Conservation (phyloP, 2,113 vertebrate species). For the Sceloporus tristichus region DNA sequence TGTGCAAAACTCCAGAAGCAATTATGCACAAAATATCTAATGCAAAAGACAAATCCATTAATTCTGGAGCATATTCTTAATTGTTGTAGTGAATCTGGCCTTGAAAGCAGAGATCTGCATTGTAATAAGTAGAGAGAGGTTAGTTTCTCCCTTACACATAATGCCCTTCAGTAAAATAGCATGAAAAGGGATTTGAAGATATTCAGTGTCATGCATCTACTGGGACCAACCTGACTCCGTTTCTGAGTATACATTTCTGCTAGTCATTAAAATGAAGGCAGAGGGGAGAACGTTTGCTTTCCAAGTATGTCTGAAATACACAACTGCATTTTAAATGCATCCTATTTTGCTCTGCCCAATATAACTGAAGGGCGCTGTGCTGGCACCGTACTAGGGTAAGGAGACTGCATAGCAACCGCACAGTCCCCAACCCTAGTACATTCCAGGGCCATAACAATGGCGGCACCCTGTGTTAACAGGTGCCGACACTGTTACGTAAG, state of each 20-base stretch:
- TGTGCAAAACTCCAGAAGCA: slow-evolving; percentile 20
- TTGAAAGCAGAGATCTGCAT: slow-evolving; percentile 20
- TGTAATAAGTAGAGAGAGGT: background rate
- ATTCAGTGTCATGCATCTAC: slow-evolving; percentile 91
- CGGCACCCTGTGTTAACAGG: no score
- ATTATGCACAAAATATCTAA: slow-evolving; percentile 14
- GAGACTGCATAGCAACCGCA: no score
- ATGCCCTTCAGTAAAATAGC: slow-evolving; percentile 81
- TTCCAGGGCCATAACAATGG: no score
- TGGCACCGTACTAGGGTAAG: no score
- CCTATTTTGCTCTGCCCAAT: background rate
- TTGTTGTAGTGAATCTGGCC: slow-evolving; percentile 32
- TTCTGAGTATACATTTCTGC: slow-evolving; percentile 81
- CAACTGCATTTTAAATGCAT: background rate
- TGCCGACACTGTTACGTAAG: no score
- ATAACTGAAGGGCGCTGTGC: slow-evolving; percentile 52
- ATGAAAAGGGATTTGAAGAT: slow-evolving; percentile 90
- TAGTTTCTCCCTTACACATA: slow-evolving; percentile 42
- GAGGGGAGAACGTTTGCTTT: background rate
- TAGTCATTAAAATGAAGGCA: background rate
- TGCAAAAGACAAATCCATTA: slow-evolving; percentile 35
- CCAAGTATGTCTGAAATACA: background rate
- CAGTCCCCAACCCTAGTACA: no score
- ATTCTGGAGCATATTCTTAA: slow-evolving; percentile 4
- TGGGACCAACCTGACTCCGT: slow-evolving; percentile 86